These are phyloP conservation scores for Regulus satrapa DNA, from an alignment of 2,113 vertebrate genomes.

Conservation along the genomic window DNA sequence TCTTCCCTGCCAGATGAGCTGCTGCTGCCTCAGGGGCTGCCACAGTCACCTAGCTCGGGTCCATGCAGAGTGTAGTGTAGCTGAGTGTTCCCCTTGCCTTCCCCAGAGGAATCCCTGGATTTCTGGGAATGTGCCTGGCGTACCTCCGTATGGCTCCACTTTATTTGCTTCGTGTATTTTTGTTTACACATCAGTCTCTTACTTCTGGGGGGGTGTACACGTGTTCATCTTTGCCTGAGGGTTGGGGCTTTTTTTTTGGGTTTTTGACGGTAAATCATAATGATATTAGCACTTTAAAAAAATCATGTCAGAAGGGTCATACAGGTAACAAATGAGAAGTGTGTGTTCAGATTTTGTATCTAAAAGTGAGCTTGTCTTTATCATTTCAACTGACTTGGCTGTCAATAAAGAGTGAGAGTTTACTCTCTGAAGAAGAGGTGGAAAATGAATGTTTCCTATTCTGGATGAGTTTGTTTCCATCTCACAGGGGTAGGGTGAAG, in stretches of 20 bases:
- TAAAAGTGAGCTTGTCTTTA: neutral
- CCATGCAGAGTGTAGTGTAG: neutral
- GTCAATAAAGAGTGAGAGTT: neutral
- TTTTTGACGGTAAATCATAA: neutral
- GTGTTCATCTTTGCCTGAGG: neutral
- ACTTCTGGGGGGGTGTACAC: neutral
- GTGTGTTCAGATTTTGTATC: neutral
- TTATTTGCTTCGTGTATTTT: neutral
- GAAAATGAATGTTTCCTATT: neutral
- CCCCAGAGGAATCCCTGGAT: neutral
- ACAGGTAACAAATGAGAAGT: neutral
- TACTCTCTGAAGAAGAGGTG: neutral
- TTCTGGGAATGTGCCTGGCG: neutral
- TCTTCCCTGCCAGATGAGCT: neutral
- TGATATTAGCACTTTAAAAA: neutral
- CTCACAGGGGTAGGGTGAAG: neutral
- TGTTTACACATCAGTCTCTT: neutral
- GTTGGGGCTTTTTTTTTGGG: neutral
- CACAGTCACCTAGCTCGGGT: fast-evolving
- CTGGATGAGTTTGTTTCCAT: neutral
- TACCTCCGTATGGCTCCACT: fast-evolving
- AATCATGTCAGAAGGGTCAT: neutral
- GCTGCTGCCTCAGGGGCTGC: neutral
- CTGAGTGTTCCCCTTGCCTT: neutral
- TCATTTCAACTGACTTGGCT: neutral